Evolutionary conservation across 2,113 vertebrate species (phyloP), one percentile per base, ranked within the genome.

Genomic region (Fregetta grallaria): DNA sequence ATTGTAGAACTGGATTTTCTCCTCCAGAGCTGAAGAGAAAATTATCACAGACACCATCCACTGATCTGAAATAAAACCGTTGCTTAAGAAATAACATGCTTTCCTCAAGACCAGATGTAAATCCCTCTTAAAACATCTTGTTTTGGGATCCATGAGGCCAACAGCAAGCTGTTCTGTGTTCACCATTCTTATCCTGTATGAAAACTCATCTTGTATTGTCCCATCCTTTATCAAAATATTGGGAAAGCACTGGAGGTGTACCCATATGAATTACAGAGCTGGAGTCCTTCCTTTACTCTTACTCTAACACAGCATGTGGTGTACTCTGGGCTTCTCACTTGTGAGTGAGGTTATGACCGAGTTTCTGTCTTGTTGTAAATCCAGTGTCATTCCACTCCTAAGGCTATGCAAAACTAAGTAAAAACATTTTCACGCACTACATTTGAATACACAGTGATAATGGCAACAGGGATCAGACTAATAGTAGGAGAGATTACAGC

Each of bases 311-410:
- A 47, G 5, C 3, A 44, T 68, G 9, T 22, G 3, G 6, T 21
- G 11, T 38, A 26, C 9, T 26, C 42, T 47, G 40, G 9, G 6
- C 6, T 81, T 81, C 53, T 42, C 21, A 50, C 6, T 15, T 63
- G 4, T 26, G 29, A n/a, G 2, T 25, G 13, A 66, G 26, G 27
- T 4, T 71, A 7, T 20, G 34, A 74, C 7, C 0, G 3, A 45
- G 14, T 15, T 40, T 1, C 15, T 90, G 7, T 45, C 22, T 27
- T 86, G 1, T 4, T 66, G 22, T 49, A 72, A 75, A 63, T 76
- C 8, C 17, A 61, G 25, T 61, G 40, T 45, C 6, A 38, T 61
- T 68, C 8, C 32, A 59, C 29, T 67, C 29, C 38, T 32, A 80
- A 7, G 11, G 30, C 11, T 66, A 29, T 71, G 22, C 13, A 72